Evolutionary conservation across 2,888 invertebrate species (phyloP), one percentile per base, ranked within the genome.

Genomic region (Rotaria sp.): DNA sequence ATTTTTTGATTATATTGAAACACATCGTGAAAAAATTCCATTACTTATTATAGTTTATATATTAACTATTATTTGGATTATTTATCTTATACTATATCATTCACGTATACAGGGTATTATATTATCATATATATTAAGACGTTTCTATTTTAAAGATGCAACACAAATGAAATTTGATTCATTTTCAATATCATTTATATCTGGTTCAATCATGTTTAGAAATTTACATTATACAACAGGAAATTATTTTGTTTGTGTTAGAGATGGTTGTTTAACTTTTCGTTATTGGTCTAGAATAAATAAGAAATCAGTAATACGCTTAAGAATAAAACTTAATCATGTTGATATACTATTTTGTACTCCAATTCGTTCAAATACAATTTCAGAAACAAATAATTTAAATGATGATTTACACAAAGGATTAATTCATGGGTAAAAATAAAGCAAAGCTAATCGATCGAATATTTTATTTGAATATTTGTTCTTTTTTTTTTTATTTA

Each of bases 201-300:
- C 86, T 21, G 86, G 86, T 15, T 75, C 85, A 84, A 85, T 86
- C 55, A 86, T 86, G 86, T 85, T 86, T 80, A 45, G 86, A 50
- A 85, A 85, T 48, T 45, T 86, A 26, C 86, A 86, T 84, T 85
- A 85, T 84, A 45, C 85, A 26, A 85, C 86, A 21, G 41, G 45
- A 55, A 85, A 41, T 45, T 85, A 85, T 48, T 50, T 59, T 26
- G 15, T 86, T 0, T 85, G 50, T 59, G 38, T 86, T 21, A 85
- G 85, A 59, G 86, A 86, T 38, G 86, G 86, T 0, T 86, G 85
- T 85, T 75, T 86, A 41, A 59, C 38, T 26, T 86, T 86, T 75
- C 85, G 85, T 38, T 86, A 86, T 52, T 86, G 86, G 86, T 85
- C 85, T 5, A 80, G n/a, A 35, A 21, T 30, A 5, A 45, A 26